phyloP scores from a whole-genome alignment of 2,113 vertebrate species.

The Oryzias javanicus region DNA sequence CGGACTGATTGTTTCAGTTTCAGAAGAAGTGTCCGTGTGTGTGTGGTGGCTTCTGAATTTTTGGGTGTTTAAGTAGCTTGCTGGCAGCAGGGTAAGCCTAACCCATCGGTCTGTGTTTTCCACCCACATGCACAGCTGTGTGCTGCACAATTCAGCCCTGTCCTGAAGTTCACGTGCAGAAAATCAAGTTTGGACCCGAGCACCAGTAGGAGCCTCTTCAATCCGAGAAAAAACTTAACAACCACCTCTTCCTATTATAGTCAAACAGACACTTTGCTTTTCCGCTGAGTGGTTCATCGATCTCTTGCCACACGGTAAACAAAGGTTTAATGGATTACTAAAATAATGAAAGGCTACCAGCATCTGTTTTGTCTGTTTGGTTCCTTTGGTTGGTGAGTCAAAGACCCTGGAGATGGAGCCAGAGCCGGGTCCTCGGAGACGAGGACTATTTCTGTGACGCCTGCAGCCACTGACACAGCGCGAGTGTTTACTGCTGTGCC shows the following conservation, averaged over 20 bases:
- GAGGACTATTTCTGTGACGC: slow-evolving; percentile 74
- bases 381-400: slow-evolving; percentile 58
- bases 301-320: slow-evolving; percentile 56
- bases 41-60: slow-evolving; percentile 14
- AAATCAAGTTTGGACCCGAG: slow-evolving; percentile 13
- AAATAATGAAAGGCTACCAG: slow-evolving; percentile 57
- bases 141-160: slow-evolving; percentile 55
- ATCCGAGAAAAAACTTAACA: slow-evolving; percentile 19
- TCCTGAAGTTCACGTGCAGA: slow-evolving; percentile 46
- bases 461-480: slow-evolving; percentile 71
- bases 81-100: slow-evolving; percentile 68
- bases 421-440: slow-evolving; percentile 49
- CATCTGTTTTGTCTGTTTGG: slow-evolving; percentile 36
- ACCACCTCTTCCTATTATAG: slow-evolving; percentile 39
- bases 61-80: slow-evolving; percentile 56
- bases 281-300: slow-evolving; percentile 48
- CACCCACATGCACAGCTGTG: slow-evolving; percentile 70
- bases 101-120: slow-evolving; percentile 43
- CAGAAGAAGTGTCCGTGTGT: slow-evolving; percentile 5
- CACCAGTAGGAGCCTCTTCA: slow-evolving; percentile 18
- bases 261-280: slow-evolving; percentile 43
- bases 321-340: slow-evolving; percentile 57
- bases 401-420: slow-evolving; percentile 59
- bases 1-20: slow-evolving; percentile 18
- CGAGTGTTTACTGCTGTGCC: slow-evolving; percentile 72